Conservation (phyloP, 2,113 vertebrate genomes). For the Nicator chloris region DNA sequence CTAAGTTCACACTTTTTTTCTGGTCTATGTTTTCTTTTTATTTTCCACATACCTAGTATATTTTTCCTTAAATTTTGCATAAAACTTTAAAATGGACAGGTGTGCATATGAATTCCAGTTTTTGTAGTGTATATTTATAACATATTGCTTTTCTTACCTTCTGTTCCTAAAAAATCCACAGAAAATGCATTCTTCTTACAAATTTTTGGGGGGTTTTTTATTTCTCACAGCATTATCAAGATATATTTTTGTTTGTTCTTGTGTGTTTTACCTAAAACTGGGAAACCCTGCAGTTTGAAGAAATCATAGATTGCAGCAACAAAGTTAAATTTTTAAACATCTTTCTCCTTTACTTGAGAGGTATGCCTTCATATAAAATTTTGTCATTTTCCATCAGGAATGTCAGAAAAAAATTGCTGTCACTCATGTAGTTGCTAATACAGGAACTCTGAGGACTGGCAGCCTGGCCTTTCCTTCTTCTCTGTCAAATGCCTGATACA, state of each 20-base stretch:
- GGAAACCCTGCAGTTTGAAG: not conserved
- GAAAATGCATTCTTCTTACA: not conserved
- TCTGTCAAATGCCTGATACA: not conserved
- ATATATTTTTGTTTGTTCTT: not conserved
- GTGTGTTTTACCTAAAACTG: not conserved
- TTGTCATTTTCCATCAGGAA: not conserved
- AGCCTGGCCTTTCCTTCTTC: not conserved
- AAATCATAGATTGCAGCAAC: not conserved
- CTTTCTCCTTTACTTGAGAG: not conserved
- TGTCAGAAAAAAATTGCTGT: slow-evolving; percentile 42
- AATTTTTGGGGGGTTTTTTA: not conserved
- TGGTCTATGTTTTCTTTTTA: not conserved
- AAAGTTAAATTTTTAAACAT: not conserved
- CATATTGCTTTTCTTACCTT: not conserved
- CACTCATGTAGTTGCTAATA: slow-evolving; percentile 13
- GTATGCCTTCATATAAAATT: not conserved
- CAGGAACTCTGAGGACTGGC: not conserved
- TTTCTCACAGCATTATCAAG: not conserved
- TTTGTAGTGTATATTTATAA: not conserved
- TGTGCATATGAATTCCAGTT: not conserved
- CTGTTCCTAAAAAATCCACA: not conserved
- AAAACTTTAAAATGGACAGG: not conserved
- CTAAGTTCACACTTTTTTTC: not conserved
- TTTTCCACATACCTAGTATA: not conserved
- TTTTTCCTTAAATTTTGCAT: not conserved